These are phyloP conservation scores for Panthera tigris DNA, from an alignment of 2,113 vertebrate genomes.

Conservation along the genomic window DNA sequence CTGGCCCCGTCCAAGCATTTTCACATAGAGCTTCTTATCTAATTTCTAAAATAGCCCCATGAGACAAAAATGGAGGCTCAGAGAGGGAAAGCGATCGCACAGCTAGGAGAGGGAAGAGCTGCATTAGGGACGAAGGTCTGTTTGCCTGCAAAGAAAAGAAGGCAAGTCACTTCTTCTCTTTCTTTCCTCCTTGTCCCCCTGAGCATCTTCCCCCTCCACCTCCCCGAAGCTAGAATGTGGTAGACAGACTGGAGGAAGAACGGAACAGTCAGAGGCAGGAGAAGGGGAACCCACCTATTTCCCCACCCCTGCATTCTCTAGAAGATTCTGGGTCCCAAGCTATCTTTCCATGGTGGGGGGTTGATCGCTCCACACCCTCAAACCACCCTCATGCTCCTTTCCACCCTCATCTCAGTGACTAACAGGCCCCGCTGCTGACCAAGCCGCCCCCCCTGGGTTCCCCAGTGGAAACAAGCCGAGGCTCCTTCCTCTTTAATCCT, in stretches of 20 bases:
- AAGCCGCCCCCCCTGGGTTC: neutral
- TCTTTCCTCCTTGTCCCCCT: neutral
- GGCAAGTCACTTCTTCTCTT: neutral
- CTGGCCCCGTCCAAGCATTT: neutral
- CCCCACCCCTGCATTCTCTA: neutral
- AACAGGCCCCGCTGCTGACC: neutral
- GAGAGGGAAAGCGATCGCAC: conserved; percentile 10
- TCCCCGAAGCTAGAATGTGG: neutral
- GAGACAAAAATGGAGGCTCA: neutral
- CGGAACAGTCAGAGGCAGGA: neutral
- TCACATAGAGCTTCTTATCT: neutral
- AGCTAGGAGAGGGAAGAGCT: neutral
- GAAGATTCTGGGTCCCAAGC: neutral
- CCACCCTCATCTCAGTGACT: neutral
- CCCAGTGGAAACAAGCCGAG: conserved; percentile 21
- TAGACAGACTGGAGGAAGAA: conserved; percentile 10
- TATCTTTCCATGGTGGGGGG: neutral
- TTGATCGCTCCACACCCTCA: neutral
- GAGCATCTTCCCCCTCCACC: neutral
- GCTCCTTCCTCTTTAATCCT: conserved; percentile 7
- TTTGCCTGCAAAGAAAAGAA: neutral
- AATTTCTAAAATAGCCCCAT: neutral
- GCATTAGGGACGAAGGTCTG: neutral
- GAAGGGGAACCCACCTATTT: neutral
- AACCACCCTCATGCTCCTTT: neutral